phyloP scores from a whole-genome alignment of 53 echinoderm and acorn worm species.

The Glandiceps talaboti region DNA sequence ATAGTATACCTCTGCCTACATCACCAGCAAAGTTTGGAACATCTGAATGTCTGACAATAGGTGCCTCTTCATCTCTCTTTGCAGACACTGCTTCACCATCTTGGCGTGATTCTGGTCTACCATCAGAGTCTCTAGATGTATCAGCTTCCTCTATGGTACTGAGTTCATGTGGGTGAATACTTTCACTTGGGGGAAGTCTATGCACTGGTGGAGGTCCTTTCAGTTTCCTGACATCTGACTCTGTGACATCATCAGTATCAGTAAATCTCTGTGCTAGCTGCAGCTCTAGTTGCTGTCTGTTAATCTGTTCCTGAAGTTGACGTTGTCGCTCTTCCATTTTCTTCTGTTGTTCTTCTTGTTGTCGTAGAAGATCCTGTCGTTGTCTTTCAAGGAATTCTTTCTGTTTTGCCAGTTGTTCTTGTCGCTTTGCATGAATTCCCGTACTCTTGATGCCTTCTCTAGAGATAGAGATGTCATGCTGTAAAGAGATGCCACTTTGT shows the following conservation, averaged over 20 bases:
- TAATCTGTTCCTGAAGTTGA: constrained; percentile 35
- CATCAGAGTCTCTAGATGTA: constrained; percentile 21
- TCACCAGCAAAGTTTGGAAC: constrained; percentile 17
- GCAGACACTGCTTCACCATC: neutral
- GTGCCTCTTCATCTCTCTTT: neutral
- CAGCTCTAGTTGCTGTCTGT: constrained; percentile 24
- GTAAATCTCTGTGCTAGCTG: neutral
- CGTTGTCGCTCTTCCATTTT: constrained; percentile 41
- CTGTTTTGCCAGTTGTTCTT: constrained; percentile 29
- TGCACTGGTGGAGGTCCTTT: constrained; percentile 24
- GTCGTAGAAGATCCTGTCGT: neutral
- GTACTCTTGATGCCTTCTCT: constrained; percentile 1
- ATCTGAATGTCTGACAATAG: neutral
- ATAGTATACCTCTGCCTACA: constrained; percentile 22
- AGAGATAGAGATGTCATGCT: neutral
- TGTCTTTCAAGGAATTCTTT: constrained; percentile 41
- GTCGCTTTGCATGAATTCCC: constrained; percentile 22
- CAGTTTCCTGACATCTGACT: neutral
- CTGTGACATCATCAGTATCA: neutral
- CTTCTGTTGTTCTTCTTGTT: constrained; percentile 29
- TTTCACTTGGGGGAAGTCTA: constrained; percentile 2
- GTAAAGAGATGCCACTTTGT: neutral
- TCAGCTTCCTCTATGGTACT: constrained; percentile 87
- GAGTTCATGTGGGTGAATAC: constrained; percentile 64
- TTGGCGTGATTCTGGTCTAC: neutral